Evolutionary conservation across 2,888 invertebrate genomes (phyloP), one percentile per base, ranked within the genome.

Genomic region (Tenthredo scrophulariae): DNA sequence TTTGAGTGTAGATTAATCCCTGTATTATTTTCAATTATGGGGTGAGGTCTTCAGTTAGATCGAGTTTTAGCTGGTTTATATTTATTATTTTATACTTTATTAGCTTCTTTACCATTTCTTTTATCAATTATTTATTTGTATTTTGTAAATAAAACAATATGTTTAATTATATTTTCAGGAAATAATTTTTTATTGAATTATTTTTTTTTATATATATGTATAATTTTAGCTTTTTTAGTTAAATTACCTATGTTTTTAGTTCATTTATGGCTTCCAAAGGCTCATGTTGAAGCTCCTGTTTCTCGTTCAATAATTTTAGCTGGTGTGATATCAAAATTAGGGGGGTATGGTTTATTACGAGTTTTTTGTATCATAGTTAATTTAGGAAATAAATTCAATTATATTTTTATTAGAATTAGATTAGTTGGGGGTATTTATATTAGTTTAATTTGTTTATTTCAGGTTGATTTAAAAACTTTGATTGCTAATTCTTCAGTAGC

Each of bases 231-330:
- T 88, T 96, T 96, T 96, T 95, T 96, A 93, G 95, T 96, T 2
- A 96, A 96, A 93, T 94, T 96, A 90, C 96, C 96, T 3, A 95
- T 96, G 91, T 96, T 95, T 95, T 94, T 95, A 91, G 92, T 95
- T 93, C 96, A 97, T 95, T 94, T 96, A 90, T 97, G 96, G 91
- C 92, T 96, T 43, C 96, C 96, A 86, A 96, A 96, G 84, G 96
- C 96, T 93, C 96, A 97, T 95, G 96, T 97, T 1, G 96, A 97
- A 88, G 96, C 96, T 85, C 96, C 97, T 5, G 94, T 96, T 87
- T 94, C 95, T 2, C 96, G 96, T 0, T 97, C 96, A 2, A 96
- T 97, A 94, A 95, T 97, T 95, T 95, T 97, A 93, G 96, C 96
- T 0, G 96, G 96, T 0, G 94, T 97, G 93, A 94, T 96, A 90